A percentile compares a stretch with the other conserved stretches of the same genome.
phyloP scores from a whole-genome alignment of 1,140 invertebrate genomes.

The Drosophila arizonae region DNA sequence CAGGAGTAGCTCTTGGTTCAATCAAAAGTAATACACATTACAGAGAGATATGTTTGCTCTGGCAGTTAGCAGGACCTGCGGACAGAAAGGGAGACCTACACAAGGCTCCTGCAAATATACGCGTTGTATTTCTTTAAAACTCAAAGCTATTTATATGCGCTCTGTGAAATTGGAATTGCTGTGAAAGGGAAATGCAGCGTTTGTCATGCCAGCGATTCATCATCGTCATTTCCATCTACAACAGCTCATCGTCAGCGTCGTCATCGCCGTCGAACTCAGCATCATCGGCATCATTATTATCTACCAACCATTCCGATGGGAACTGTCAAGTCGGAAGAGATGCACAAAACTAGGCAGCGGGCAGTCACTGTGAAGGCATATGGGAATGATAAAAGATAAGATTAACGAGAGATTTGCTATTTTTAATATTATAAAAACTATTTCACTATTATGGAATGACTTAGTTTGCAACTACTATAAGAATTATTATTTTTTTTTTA shows the following conservation, averaged over 20 bases:
- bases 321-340: slow-evolving; percentile 41
- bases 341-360: slow-evolving; percentile 36
- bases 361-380: slow-evolving; percentile 10
- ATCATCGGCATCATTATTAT: slow-evolving; percentile 36
- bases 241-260: slow-evolving; percentile 17
- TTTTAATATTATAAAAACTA: neutral
- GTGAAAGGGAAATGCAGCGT: slow-evolving; percentile 41
- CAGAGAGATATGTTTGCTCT: slow-evolving; percentile 51
- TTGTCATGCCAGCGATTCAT: slow-evolving; percentile 63
- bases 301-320: slow-evolving; percentile 39
- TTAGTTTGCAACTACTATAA: no score
- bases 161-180: slow-evolving; percentile 64
- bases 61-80: neutral
- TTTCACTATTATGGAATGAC: neutral
- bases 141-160: slow-evolving; percentile 75
- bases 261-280: slow-evolving; percentile 25
- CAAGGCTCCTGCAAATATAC: slow-evolving; percentile 49
- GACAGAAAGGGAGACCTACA: slow-evolving; percentile 11
- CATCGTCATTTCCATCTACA: slow-evolving; percentile 52
- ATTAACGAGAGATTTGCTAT: neutral
- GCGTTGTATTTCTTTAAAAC: slow-evolving; percentile 46
- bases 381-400: neutral
- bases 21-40: slow-evolving; percentile 60
- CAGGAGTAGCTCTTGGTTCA: slow-evolving; percentile 15
- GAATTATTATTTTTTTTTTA: no score